A percentile compares a stretch with the other conserved stretches of the same genome.
Conservation (phyloP, 2,797 vertebrate genomes). For the Borostomias antarcticus region DNA sequence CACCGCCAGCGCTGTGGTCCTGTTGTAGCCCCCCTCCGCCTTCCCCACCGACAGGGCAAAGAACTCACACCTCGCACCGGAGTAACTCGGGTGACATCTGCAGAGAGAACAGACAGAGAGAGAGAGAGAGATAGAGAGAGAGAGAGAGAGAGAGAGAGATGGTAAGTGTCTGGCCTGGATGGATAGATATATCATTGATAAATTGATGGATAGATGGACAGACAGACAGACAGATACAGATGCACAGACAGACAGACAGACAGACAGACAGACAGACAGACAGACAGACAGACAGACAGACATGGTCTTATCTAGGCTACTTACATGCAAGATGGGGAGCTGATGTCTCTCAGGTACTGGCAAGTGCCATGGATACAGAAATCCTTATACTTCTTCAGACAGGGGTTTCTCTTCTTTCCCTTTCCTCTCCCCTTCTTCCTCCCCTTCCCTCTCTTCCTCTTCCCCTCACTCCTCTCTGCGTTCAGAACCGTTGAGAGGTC, state of each 20-base stretch:
- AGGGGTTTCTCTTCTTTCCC: constrained; percentile 94
- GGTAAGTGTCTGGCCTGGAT: background rate
- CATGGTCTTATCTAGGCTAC: constrained; percentile 52
- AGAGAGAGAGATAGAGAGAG: no score
- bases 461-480: constrained; percentile 57
- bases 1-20: constrained; percentile 90
- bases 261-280: background rate
- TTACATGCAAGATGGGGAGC: constrained; percentile 88
- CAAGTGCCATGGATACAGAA: constrained; percentile 95
- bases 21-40: constrained; percentile 78
- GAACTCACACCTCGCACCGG: constrained; percentile 87
- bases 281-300: background rate
- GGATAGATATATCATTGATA: background rate
- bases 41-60: constrained; percentile 79
- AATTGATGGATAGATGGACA: background rate
- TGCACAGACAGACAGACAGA: background rate
- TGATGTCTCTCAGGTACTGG: constrained; percentile 83
- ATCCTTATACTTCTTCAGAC: constrained; percentile 90
- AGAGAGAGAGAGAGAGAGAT: no score
- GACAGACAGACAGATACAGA: background rate
- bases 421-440: constrained; percentile 86
- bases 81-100: constrained; percentile 87
- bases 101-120: background rate
- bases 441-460: constrained; percentile 52
- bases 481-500: constrained; percentile 71